Base-by-base conservation (phyloP, 2,113 vertebrate species). In the Saguinus midas region DNA sequence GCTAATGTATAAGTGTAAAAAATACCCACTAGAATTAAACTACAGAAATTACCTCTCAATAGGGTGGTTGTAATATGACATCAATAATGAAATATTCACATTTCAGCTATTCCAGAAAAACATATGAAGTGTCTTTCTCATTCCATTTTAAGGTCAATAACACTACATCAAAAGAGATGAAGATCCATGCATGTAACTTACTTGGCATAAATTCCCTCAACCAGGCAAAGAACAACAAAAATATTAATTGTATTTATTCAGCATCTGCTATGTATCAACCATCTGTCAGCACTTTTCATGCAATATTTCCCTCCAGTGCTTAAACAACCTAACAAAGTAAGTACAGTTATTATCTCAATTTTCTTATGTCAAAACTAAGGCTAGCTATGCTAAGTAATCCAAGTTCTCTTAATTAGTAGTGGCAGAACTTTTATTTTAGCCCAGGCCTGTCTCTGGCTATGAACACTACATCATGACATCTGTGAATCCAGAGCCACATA, bases 41-140 rank as follows among this genome's bases (percentile, higher is more conserved):
- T 58, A 40, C 29, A 29, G 37, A 85, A 83, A 86, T 48, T 57
- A 32, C 10, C 66, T 57, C 8, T 88, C 94, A 25, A 29, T 55
- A 14, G n/a, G 43, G 40, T 48, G 35, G 43, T 43, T 91, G 57
- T 43, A 84, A 90, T 20, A 52, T 52, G 87, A 72, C 20, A 81
- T 37, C 37, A 55, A 12, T 32, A 75, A 94, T 50, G 48, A 92
- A 40, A 82, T 76, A 78, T 29, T 90, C 80, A 82, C 45, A 87
- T 85, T 87, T 55, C 57, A 81, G 35, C 89, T 90, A 75, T 23
- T 84, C 55, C 57, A 68, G 35, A 72, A 92, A 87, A 96, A 75
- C 32, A 29, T 48, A 61, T 90, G 21, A 96, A 43, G 14, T 50
- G 43, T 40, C 64, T 91, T 58, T 86, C 35, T 50, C 58, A 40